Evolutionary conservation across 2,113 vertebrate species (phyloP), one percentile per base, ranked within the genome.

Genomic region (Otis tarda): DNA sequence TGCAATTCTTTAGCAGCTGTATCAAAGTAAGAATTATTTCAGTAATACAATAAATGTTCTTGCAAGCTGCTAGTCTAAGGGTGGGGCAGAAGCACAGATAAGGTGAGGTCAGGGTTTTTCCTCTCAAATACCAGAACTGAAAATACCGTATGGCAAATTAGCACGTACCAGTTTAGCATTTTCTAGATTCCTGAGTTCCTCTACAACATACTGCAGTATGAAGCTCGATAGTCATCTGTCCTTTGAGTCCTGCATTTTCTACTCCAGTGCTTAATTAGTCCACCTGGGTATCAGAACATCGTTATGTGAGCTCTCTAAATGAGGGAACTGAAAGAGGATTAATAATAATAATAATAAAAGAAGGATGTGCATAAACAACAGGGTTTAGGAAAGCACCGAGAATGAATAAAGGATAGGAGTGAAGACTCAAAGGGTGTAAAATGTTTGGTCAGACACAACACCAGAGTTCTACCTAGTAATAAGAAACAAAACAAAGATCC

Each of bases 161-260:
- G 17, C 47, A 67, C 1, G 7, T 55, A 25, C n/a, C 47, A 31
- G 14, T 78, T 61, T 3, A 73, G 31, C 31, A 21, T 83, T 52
- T 79, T 57, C 55, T 74, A 10, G 65, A 47, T 77, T 67, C 21
- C 25, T 10, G 10, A 4, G 1, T 83, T 60, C 49, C 47, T 87
- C 39, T 49, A 4, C 27, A 43, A 27, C 0, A 0, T 21, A 16
- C 45, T 60, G 7, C 20, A 63, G 8, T 69, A 47, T 18, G 39
- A 45, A 91, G 33, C 41, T 45, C 2, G 3, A 21, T 12, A 24
- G 18, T 78, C 33, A 7, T 68, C 14, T 67, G 43, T 57, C 59
- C 69, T 79, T 52, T 30, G 24, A 39, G 45, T 79, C 37, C 43
- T 0, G 9, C 4, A 5, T 79, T 74, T 63, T 74, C 37, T 74